phyloP scores from a whole-genome alignment of 2,888 invertebrate species.

The Noctua fimbriata region DNA sequence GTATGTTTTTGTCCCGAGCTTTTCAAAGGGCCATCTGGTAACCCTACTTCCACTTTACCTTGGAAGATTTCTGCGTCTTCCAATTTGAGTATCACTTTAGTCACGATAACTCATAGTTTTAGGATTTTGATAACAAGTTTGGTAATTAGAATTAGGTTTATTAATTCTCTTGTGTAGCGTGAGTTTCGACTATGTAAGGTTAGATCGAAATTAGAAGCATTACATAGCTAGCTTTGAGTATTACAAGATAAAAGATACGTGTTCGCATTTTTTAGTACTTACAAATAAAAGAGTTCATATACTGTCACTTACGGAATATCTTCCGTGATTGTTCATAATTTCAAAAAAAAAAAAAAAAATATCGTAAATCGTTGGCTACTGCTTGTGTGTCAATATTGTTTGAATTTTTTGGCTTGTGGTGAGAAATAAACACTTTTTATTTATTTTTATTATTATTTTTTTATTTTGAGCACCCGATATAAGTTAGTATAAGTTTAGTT shows the following conservation, averaged over 20 bases:
- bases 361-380: too few species aligned
- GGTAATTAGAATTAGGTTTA: neutral
- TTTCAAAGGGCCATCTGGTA: neutral
- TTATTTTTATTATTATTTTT: too few species aligned
- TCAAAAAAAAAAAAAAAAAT: too few species aligned
- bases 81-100: conserved; percentile 21
- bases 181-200: neutral
- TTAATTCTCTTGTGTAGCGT: neutral
- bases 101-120: neutral
- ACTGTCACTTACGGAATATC: too few species aligned
- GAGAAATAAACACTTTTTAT: too few species aligned
- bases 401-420: too few species aligned
- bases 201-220: neutral
- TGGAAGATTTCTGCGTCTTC: conserved; percentile 10
- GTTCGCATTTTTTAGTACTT: neutral
- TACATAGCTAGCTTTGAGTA: neutral
- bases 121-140: conserved; percentile 10
- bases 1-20: neutral
- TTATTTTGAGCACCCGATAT: too few species aligned
- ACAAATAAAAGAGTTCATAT: neutral
- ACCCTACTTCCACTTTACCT: conserved; percentile 10
- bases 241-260: neutral
- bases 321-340: too few species aligned
- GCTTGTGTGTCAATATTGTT: too few species aligned
- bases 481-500: too few species aligned